Conservation (phyloP, 2,888 invertebrate genomes). For the Clivina fossor region DNA sequence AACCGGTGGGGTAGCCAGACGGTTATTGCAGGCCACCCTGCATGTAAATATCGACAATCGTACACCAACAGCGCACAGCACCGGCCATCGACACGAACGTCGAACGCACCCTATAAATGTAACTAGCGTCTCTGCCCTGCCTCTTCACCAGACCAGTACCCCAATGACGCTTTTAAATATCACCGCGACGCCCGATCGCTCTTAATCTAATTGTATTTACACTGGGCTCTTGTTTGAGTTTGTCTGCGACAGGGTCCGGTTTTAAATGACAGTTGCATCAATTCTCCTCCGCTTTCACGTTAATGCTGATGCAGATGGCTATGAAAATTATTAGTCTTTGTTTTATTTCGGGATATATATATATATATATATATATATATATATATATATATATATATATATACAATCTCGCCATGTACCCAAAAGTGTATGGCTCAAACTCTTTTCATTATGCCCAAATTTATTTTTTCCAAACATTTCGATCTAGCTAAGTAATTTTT, state of each 20-base stretch:
- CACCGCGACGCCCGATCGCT: conserved; percentile 9
- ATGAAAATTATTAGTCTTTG: too few relatives aligned
- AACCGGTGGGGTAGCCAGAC: background rate
- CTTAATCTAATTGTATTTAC: conserved; percentile 50
- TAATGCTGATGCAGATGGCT: too few relatives aligned
- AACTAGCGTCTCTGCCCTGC: conserved; percentile 2
- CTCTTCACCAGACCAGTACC: too few relatives aligned
- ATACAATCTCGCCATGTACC: background rate
- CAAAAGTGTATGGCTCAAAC: too few relatives aligned
- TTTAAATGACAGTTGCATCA: too few relatives aligned
- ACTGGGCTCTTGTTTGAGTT: conserved; percentile 36
- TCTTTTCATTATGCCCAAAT: too few relatives aligned
- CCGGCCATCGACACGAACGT: conserved; percentile 5
- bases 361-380: too few relatives aligned
- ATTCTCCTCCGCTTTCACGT: too few relatives aligned
- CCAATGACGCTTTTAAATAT: background rate
- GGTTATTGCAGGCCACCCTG: conserved; percentile 25
- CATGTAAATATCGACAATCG: background rate
- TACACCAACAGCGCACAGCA: background rate
- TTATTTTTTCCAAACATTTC: too few relatives aligned
- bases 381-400: background rate
- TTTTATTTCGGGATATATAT: too few relatives aligned
- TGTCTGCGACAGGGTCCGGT: too few relatives aligned
- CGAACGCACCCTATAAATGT: conserved; percentile 16
- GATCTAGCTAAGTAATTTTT: too few relatives aligned